phyloP scores from a whole-genome alignment of 2,113 vertebrate genomes.

The Amblyopsis rosae region DNA sequence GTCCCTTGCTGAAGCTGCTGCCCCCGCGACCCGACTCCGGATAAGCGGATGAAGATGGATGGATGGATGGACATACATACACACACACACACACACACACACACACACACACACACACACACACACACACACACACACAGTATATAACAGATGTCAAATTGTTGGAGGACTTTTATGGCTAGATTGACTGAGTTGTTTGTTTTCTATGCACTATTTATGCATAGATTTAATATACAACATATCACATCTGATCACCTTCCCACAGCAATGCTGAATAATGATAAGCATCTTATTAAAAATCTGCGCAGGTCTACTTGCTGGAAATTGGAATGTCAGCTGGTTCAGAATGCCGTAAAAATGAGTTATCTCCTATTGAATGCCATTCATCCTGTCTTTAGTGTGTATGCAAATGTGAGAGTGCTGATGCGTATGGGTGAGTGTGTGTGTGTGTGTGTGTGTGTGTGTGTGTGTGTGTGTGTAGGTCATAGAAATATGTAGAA shows the following conservation, averaged over 20 bases:
- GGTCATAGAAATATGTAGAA: constrained; percentile 41
- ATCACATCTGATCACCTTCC: constrained; percentile 39
- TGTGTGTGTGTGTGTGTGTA: constrained; percentile 5
- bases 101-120: too few relatives aligned
- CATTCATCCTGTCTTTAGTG: constrained; percentile 17
- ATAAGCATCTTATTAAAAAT: constrained; percentile 53
- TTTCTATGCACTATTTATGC: constrained; percentile 20
- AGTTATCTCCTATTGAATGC: constrained; percentile 43
- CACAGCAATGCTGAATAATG: constrained; percentile 34
- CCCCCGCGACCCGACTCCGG: too few relatives aligned
- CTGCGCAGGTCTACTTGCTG: constrained; percentile 13
- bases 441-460: constrained; percentile 7
- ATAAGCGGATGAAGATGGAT: too few relatives aligned
- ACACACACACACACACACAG: too few relatives aligned
- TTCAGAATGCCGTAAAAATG: constrained; percentile 47
- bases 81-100: too few relatives aligned
- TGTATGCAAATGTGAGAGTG: not conserved
- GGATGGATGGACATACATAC: too few relatives aligned
- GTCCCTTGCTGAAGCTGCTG: too few relatives aligned
- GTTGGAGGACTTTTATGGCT: not conserved
- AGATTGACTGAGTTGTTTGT: constrained; percentile 29
- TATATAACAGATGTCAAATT: constrained; percentile 1
- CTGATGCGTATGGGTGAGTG: constrained; percentile 13
- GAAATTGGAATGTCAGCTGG: constrained; percentile 43
- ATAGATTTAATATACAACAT: constrained; percentile 47